These are phyloP conservation scores for Notolepis coatsorum DNA, from an alignment of 2,797 vertebrate genomes.

Conservation along the genomic window DNA sequence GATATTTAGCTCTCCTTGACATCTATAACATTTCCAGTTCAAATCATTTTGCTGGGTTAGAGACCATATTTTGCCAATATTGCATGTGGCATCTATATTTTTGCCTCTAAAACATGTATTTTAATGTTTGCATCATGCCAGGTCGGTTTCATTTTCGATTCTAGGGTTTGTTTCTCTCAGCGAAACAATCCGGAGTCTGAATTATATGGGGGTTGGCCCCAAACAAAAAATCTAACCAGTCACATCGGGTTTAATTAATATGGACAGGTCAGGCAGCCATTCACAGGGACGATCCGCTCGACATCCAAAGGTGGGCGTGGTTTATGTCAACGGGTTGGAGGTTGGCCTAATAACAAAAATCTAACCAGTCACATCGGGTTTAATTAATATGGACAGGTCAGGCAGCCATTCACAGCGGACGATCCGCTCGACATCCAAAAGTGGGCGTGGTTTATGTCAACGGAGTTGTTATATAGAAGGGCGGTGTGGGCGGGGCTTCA, in stretches of 20 bases:
- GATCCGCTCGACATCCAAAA: fast-evolving
- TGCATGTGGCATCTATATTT: too few relatives aligned
- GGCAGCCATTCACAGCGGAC: constrained; percentile 39
- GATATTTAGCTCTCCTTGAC: too few relatives aligned
- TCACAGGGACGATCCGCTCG: neutral
- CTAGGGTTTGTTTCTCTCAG: too few relatives aligned
- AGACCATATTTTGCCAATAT: too few relatives aligned
- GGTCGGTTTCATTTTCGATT: neutral
- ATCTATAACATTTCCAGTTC: too few relatives aligned
- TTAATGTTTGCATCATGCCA: neutral
- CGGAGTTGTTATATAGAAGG: neutral
- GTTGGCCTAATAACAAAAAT: too few relatives aligned
- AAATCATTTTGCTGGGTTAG: too few relatives aligned
- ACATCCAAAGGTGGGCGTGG: neutral
- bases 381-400: neutral
- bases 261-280: neutral
- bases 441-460: constrained; percentile 26
- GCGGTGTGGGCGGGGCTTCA: constrained; percentile 28
- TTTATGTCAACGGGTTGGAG: neutral
- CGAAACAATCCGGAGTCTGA: neutral
- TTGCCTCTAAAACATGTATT: neutral
- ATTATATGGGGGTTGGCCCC: neutral
- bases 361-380: constrained; percentile 47
- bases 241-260: neutral
- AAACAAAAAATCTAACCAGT: neutral